Base-by-base conservation (phyloP, 2,797 vertebrate genomes). In the Onychomys leucogaster region DNA sequence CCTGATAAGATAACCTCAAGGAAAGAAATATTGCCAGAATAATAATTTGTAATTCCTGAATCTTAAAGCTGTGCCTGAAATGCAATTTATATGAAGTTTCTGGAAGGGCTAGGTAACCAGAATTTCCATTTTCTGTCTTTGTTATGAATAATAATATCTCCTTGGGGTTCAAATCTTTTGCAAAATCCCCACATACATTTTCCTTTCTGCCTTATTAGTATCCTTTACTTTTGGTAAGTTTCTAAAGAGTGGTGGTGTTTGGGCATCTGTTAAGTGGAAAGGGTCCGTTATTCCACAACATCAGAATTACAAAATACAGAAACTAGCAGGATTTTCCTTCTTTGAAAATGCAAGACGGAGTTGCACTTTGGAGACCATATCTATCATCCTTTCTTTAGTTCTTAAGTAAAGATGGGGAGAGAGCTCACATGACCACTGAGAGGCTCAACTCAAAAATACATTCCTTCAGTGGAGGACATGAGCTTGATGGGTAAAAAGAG, bases 131-230 rank as follows among this genome's bases (percentile, higher is more conserved):
- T 96, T n/a, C 52, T 83, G 34, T 77, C 80, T 94, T 57, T 94
- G 77, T 97, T 95, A 92, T 81, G 55, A 41, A 92, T 80, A 94
- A 88, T 61, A 91, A 94, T 65, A 92, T 91, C 16, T 46, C 63
- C 93, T 88, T 96, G 82, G 95, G 96, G 95, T 94, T 91, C 41
- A 94, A 94, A 84, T 94, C 29, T 95, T 90, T 94, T 78, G 75
- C 93, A 89, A 93, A 92, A 41, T 90, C 59, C 34, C 87, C 67
- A 87, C 96, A 95, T 97, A 75, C 11, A 92, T 94, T 97, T 98
- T 92, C 21, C 32, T 92, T 32, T 93, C 14, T n/a, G 90, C 67
- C 10, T 89, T 95, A 89, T 92, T 88, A 76, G 63, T 87, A 57
- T 14, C 85, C 6, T 86, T 97, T 93, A 92, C 97, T 97, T 96